Evolutionary conservation across 2,888 invertebrate genomes (phyloP).

Genomic region (Drosophila kambysellisi): DNA sequence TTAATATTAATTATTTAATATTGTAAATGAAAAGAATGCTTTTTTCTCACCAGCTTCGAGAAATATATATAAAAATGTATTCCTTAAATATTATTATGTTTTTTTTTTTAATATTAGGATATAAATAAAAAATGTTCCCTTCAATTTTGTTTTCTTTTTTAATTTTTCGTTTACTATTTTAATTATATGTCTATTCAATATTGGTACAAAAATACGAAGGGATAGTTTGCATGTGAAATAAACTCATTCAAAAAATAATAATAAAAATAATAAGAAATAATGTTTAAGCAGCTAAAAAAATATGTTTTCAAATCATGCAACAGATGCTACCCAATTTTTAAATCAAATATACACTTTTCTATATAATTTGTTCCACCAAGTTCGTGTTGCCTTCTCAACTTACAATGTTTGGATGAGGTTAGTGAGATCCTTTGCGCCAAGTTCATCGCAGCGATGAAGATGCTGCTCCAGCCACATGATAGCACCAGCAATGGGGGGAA

Average conservation of each 20-base stretch:
- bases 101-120: not conserved
- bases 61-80: not conserved
- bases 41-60: too few relatives aligned
- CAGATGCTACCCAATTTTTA: not conserved
- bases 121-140: not conserved
- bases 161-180: not conserved
- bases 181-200: too few relatives aligned
- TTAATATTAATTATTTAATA: not conserved
- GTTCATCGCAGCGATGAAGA: constrained; percentile 85
- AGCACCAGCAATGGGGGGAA: constrained; percentile 89
- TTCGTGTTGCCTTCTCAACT: constrained; percentile 16
- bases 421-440: constrained; percentile 69
- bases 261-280: too few relatives aligned
- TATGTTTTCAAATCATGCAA: not conserved
- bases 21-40: not conserved
- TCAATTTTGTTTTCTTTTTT: not conserved
- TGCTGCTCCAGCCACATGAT: constrained; percentile 91
- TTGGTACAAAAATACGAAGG: too few relatives aligned
- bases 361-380: not conserved
- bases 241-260: too few relatives aligned
- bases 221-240: too few relatives aligned
- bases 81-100: not conserved
- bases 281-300: not conserved
- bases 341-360: not conserved
- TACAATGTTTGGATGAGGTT: constrained; percentile 72